Base-by-base conservation (phyloP, 53 echinoderm and acorn worm species). In the Echinometra lucunter region DNA sequence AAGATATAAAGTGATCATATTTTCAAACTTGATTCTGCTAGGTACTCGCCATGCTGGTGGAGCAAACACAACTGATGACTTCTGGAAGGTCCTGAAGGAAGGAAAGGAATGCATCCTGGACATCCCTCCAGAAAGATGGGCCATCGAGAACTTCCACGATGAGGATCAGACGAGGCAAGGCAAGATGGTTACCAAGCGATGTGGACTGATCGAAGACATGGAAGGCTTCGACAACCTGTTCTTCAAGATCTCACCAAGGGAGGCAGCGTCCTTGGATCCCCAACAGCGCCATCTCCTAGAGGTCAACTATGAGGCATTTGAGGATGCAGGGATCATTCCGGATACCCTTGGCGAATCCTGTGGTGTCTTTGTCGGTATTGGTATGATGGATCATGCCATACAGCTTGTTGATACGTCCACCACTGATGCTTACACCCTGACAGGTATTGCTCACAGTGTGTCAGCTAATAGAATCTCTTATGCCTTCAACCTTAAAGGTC, bases 211-310 rank as follows among this genome's bases (percentile, higher is more conserved):
- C 67, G 96, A 98, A 6, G 88, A 95, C 90, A 63, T 97, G 37
- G 97, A 98, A 67, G 96, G 96, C 67, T 98, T 98, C 66, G 98
- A 98, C 95, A 97, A 98, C 89, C 95, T 96, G 34, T 98, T 98
- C 95, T 98, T 98, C 94, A 96, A 98, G 96, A 98, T 98, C 38
- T 97, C 98, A 10, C 98, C 98, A 1, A 91, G 97, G 53, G 98
- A 98, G 94, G 98, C 98, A 1, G 96, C 97, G 17, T 96, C 97
- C 58, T 94, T 98, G 94, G 98, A 98, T 72, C 98, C 98, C 19
- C 98, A 98, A 89, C 98, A 98, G 88, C 95, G 98, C 35, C 97
- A 96, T 88, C 96, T 98, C 66, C 93, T 98, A 17, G 98, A 98
- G 95, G 98, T 98, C 60, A 97, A 97, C 56, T 96, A 97, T 82